Evolutionary conservation across 2,888 invertebrate species (phyloP).

Genomic region (Mythimna albipuncta): DNA sequence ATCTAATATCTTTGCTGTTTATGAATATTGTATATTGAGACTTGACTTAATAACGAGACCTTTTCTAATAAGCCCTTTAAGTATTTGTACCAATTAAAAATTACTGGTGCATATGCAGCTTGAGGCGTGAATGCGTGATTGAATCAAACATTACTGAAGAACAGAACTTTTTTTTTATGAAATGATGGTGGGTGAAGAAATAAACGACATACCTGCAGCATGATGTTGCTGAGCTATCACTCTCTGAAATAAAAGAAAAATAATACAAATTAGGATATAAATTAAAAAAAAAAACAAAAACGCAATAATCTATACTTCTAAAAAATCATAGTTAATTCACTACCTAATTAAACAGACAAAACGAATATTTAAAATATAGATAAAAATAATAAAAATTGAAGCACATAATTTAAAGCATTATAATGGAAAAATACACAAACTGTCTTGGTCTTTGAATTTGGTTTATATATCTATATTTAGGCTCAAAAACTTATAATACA

Average conservation of each 20-base stretch:
- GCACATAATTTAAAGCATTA: neutral
- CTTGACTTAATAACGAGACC: too few species aligned
- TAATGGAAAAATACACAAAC: neutral
- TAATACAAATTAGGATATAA: constrained; percentile 67
- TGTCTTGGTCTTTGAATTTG: neutral
- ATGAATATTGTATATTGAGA: too few species aligned
- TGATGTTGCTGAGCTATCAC: constrained; percentile 92
- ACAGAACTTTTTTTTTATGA: too few species aligned
- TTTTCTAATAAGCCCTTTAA: too few species aligned
- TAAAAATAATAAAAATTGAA: neutral
- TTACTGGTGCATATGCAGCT: too few species aligned
- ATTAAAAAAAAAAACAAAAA: constrained; percentile 9
- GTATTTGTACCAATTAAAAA: too few species aligned
- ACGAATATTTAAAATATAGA: neutral
- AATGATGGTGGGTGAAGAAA: constrained; percentile 2
- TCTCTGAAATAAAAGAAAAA: constrained; percentile 91
- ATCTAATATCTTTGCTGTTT: too few species aligned
- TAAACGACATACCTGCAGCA: constrained; percentile 89
- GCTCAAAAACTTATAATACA: neutral
- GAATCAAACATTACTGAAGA: too few species aligned
- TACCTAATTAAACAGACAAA: neutral
- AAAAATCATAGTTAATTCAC: neutral
- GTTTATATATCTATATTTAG: neutral
- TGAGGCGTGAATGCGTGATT: too few species aligned
- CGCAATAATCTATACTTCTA: neutral